phyloP scores from a whole-genome alignment of 2,113 vertebrate species.

The Potamarius usumacintae region DNA sequence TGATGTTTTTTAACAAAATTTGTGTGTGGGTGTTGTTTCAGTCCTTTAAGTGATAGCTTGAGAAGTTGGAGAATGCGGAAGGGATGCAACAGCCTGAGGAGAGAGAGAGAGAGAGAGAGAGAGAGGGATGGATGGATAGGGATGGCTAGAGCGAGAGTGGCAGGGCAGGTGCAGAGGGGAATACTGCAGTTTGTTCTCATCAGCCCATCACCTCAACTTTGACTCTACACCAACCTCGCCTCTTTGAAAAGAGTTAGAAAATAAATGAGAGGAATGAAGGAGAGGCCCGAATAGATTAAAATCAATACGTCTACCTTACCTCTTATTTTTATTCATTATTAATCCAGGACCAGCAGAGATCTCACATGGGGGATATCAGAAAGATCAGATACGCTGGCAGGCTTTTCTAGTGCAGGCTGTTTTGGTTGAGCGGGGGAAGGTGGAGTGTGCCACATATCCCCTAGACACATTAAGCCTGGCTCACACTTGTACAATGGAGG shows the following conservation, averaged over 20 bases:
- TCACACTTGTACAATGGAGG: slow-evolving; percentile 22
- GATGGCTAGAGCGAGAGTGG: slow-evolving; percentile 29
- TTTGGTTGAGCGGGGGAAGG: neutral
- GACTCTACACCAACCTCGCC: slow-evolving; percentile 25
- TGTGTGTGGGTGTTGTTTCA: neutral
- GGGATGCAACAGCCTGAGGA: neutral
- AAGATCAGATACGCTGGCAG: slow-evolving; percentile 50
- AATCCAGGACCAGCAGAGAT: slow-evolving; percentile 56
- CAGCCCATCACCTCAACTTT: slow-evolving; percentile 14
- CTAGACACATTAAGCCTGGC: slow-evolving; percentile 14
- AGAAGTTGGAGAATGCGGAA: neutral
- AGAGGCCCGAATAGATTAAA: slow-evolving; percentile 63
- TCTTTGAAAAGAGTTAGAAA: slow-evolving; percentile 47
- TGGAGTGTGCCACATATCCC: slow-evolving; percentile 24
- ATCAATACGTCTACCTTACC: slow-evolving; percentile 63
- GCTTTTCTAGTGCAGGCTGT: slow-evolving; percentile 22
- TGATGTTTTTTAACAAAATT: slow-evolving; percentile 3
- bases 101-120: neutral
- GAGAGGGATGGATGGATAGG: neutral
- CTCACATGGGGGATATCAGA: slow-evolving; percentile 54
- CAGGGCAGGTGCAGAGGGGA: slow-evolving; percentile 27
- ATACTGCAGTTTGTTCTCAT: slow-evolving; percentile 39
- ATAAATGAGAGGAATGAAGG: slow-evolving; percentile 42
- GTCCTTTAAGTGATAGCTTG: neutral
- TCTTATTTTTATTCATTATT: slow-evolving; percentile 63